Conservation (phyloP, 2,888 invertebrate species). For the Alviniconcha strummeri region DNA sequence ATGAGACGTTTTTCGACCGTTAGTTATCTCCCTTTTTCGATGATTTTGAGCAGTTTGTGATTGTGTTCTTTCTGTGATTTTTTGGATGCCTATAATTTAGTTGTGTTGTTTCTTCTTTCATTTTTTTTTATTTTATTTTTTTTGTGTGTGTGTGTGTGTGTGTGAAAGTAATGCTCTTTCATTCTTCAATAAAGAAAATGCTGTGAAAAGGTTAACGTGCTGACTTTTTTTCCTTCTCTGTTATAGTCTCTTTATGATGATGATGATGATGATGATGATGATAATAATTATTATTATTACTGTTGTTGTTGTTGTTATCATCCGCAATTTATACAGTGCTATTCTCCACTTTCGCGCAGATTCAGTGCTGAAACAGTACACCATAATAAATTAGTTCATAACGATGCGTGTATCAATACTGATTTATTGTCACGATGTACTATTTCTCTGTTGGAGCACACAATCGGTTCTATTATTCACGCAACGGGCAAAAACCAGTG, state of each 20-base stretch:
- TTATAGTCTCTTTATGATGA: background rate
- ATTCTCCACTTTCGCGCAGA: no score
- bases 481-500: no score
- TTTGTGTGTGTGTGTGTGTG: background rate
- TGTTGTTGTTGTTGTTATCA: no score
- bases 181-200: background rate
- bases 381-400: no score
- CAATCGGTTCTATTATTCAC: no score
- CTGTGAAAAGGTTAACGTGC: background rate
- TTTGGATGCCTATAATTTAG: background rate
- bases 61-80: background rate
- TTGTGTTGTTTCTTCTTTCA: background rate
- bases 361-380: no score
- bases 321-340: no score
- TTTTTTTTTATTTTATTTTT: background rate
- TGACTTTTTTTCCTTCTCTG: background rate
- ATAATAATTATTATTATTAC: no score
- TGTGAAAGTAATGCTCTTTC: background rate
- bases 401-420: no score
- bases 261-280: background rate
- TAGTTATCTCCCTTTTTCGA: background rate
- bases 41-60: background rate
- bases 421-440: no score
- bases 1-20: background rate
- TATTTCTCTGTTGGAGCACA: no score